Base-by-base conservation (phyloP, 2,797 vertebrate genomes). In the Aphelocoma californica region DNA sequence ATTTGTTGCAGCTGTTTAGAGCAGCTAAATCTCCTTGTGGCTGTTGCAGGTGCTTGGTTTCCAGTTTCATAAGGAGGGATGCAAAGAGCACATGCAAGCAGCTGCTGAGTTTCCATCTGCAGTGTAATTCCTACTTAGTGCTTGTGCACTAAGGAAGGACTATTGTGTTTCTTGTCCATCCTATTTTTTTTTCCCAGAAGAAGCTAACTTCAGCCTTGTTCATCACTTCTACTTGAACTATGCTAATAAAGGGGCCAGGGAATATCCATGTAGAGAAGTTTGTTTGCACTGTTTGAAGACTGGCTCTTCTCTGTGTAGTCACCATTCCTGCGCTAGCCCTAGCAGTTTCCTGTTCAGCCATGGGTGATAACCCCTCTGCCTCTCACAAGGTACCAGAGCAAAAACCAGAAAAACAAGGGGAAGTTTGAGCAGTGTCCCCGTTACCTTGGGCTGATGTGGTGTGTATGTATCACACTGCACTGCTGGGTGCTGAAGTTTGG, bases 11-110 rank as follows among this genome's bases (percentile, higher is more conserved):
- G 93, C 88, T 94, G 94, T 84, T 94, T 1, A 18, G 48, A 51
- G 26, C 0, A 28, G 57, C 36, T 78, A 6, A 38, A 44, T 36
- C 8, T 36, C 44, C 69, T 31, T 9, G 47, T 70, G 44, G 57
- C 50, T 69, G 34, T 64, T 69, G 72, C 87, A 78, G 77, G 82
- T 91, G 87, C 65, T 47, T 32, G 73, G 91, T 75, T 82, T 95
- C 51, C 28, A 44, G 81, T 95, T 93, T 91, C 87, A 0, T 9
- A 50, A 73, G 74, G 18, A 56, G n/a, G 26, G 67, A 45, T 44
- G 54, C 23, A 26, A 50, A 45, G 25, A 69, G 31, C 60, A 81
- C 20, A 1, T 18, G 40, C 26, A 16, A 65, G 70, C 89, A 96
- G 87, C 95, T 94, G 92, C 79, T 0, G 0, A 6, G 17, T 71